These are phyloP conservation scores for Melikaiella ostensackeni DNA, from an alignment of 2,888 invertebrate species.

Conservation along the genomic window DNA sequence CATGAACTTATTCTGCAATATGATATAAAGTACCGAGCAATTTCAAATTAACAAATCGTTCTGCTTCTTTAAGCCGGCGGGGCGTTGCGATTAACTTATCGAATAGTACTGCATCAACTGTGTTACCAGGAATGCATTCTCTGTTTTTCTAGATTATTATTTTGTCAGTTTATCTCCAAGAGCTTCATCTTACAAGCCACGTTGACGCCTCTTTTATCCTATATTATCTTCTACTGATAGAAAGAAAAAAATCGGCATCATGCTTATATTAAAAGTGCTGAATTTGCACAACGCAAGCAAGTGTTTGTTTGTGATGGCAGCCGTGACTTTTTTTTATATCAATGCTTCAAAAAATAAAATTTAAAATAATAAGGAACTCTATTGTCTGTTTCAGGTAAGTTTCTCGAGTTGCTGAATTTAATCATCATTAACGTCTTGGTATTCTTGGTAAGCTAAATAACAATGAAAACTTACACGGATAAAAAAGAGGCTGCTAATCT, in stretches of 20 bases:
- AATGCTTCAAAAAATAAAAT: not conserved
- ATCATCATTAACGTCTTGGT: no score
- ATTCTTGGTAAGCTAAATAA: no score
- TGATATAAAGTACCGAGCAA: constrained; percentile 13
- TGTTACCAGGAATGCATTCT: constrained; percentile 43
- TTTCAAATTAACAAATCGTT: constrained; percentile 24
- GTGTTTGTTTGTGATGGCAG: constrained; percentile 1
- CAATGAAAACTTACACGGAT: no score
- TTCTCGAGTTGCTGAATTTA: no score
- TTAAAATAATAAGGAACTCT: no score
- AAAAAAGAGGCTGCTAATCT: no score
- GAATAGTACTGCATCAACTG: no score
- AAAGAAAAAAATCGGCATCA: not conserved
- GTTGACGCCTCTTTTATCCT: constrained; percentile 29
- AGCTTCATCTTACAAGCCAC: constrained; percentile 41
- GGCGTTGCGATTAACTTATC: constrained; percentile 41
- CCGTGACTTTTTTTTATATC: not conserved
- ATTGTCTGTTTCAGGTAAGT: no score
- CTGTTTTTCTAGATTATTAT: constrained; percentile 40
- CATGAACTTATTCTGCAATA: constrained; percentile 7
- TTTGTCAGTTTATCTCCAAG: constrained; percentile 31
- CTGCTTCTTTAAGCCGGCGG: not conserved
- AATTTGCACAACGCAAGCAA: constrained; percentile 6
- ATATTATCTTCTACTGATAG: not conserved
- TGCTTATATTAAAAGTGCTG: constrained; percentile 15